Conservation (phyloP, 2,888 invertebrate genomes). For the Gisinianus flammeolus region DNA sequence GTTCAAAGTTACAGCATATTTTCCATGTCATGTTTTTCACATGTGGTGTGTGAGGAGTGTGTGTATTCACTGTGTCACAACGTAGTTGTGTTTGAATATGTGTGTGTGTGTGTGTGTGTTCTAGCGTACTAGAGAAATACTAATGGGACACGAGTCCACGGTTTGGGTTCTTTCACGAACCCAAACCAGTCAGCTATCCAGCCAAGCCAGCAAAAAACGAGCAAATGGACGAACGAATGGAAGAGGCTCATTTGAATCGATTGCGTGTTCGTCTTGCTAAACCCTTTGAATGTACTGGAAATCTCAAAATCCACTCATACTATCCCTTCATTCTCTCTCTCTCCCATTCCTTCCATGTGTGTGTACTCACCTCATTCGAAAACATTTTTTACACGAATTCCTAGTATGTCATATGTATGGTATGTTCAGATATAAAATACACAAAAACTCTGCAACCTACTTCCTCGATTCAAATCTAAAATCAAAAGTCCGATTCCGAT, state of each 20-base stretch:
- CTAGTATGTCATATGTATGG: too few species aligned
- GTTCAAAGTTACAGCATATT: neutral
- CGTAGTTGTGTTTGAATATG: neutral
- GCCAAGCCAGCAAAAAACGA: neutral
- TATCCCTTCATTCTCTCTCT: conserved; percentile 26
- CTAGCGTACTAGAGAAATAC: neutral
- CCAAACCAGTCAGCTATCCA: neutral
- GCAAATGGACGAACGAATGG: neutral
- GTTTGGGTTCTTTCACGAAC: neutral
- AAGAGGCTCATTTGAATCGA: conserved; percentile 18
- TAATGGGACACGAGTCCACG: neutral
- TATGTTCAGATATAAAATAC: too few species aligned
- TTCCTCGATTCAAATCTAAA: too few species aligned
- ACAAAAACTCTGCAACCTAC: too few species aligned
- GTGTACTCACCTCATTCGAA: too few species aligned
- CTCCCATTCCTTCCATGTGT: neutral
- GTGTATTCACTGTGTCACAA: neutral
- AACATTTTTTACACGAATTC: neutral
- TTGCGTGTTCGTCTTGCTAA: conserved; percentile 12
- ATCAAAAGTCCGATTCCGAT: too few species aligned
- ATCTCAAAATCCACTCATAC: neutral
- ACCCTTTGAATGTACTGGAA: neutral
- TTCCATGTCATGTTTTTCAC: neutral
- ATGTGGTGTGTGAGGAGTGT: neutral
- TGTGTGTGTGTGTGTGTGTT: neutral